Base-by-base conservation (phyloP, 2,888 invertebrate species). In the Eilema depressum region DNA sequence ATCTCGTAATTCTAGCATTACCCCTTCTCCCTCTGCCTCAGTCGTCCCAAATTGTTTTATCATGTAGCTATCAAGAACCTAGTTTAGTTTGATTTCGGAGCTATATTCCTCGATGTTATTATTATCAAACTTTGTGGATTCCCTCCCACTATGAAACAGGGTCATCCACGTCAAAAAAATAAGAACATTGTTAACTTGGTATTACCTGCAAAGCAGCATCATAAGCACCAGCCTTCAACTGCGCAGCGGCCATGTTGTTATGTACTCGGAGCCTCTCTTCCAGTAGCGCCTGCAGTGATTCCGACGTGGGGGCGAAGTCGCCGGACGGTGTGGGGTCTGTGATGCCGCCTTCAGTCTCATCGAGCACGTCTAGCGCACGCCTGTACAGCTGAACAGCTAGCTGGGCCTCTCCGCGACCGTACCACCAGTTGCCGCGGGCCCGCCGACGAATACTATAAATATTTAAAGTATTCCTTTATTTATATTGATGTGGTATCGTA, bases 171-270 rank as follows among this genome's bases (percentile, higher is more conserved):
- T 1, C 14, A 17, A 14, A 17, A 25, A 3, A 25, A 25, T 37
- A 63, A 26, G n/a, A 41, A 30, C 23, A 20, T 30, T 25, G 10
- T 1, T n/a, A 59, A 7, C 17, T 41, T 28, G 2, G 2, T 11
- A 20, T 57, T 63, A 93, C 98, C 89, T 97, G 96, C 30, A 98
- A 94, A 10, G 99, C 99, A 14, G 98, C 97, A 81, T 98, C 98
- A 88, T 96, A 98, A 12, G 98, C 97, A 69, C 97, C 97, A 57
- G 98, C 97, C 95, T 98, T 98, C 79, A 99, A 96, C 92, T 99
- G 99, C 20, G 98, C 98, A 76, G 98, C 98, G 20, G 99, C 98
- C 96, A 99, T 96, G 89, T 99, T 99, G 89, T 99, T 99, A 85
- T 98, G 97, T 1, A 98, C 98, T 84, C 98, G 97, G 67, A 98